Evolutionary conservation across 92 coral and sea anemone species (phyloP), one percentile per base, ranked within the genome.

Genomic region (Galaxea fascicularis): DNA sequence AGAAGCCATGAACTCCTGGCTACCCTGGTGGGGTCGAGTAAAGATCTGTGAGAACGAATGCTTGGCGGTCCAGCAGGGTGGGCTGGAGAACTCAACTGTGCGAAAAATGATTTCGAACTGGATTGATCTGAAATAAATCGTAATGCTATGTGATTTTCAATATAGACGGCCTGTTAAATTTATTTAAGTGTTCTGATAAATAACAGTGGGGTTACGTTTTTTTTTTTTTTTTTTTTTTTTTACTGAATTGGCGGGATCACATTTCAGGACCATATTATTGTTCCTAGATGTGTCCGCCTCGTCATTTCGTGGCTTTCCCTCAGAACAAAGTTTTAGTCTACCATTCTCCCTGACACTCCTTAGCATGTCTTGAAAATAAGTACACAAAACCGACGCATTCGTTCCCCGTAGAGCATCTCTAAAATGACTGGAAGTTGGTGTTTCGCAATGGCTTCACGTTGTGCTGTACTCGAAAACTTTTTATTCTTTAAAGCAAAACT

Each of bases 1-100:
- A 90, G 45, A 16, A 90, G 76, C 45, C 83, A 74, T 15, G 57
- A 44, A 69, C 90, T 25, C 20, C 93, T 73, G 2, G 87, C 62
- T 20, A 74, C 49, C 73, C 82, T 45, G 64, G 44, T 27, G 39
- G 71, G 65, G 59, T 82, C 71, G 16, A 47, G 58, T 35, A 21
- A 27, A 16, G 73, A 10, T 71, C 74, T 30, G 13, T 18, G 44
- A 53, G 52, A 25, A 15, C 70, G 51, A 15, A 18, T 16, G 16
- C 69, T 27, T 53, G 86, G 28, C 18, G 47, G 78, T 71, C 59
- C 78, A 54, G 86, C 78, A 54, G 86, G 78, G 46, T 31, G 56
- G 57, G 6, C 86, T 71, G 78, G 69, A 58, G 41, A 71, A 59
- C 25, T 82, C 70, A 10, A 57, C 24, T 54, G 65, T 10, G 76